Conservation (phyloP, 2,888 invertebrate species). For the Eilema griseolum region DNA sequence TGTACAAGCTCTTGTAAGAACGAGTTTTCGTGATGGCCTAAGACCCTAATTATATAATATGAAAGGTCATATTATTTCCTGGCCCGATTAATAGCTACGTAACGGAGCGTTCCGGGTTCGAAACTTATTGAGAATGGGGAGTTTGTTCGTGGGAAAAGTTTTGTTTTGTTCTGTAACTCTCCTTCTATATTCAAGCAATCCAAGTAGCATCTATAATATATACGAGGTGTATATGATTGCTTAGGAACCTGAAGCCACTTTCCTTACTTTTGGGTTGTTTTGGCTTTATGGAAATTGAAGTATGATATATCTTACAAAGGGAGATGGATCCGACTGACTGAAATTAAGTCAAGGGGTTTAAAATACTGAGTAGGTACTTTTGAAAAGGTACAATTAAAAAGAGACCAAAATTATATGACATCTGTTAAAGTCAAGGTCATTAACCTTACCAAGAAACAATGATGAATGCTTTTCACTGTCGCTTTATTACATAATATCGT, state of each 20-base stretch:
- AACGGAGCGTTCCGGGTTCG: constrained; percentile 50
- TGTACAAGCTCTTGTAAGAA: constrained; percentile 3
- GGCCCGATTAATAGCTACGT: constrained; percentile 37
- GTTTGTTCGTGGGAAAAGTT: not conserved
- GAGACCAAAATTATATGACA: too few species aligned
- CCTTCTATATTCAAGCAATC: not conserved
- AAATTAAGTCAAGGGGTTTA: too few species aligned
- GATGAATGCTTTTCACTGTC: constrained; percentile 17
- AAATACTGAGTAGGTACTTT: too few species aligned
- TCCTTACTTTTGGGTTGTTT: too few species aligned
- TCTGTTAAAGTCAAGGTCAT: constrained; percentile 15
- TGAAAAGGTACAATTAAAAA: too few species aligned
- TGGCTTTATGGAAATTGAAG: too few species aligned
- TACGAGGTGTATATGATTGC: too few species aligned
- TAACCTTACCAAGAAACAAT: not conserved
- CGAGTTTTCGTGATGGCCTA: constrained; percentile 16
- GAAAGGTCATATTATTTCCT: constrained; percentile 44
- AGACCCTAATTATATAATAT: constrained; percentile 41
- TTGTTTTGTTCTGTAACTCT: not conserved
- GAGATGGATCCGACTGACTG: too few species aligned
- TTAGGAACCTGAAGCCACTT: too few species aligned
- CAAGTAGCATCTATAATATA: too few species aligned
- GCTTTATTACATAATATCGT: constrained; percentile 26
- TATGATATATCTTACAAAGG: too few species aligned
- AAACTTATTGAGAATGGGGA: constrained; percentile 13